These are phyloP conservation scores for Seladonia tumulorum DNA, from an alignment of 2,888 invertebrate genomes.

Conservation along the genomic window DNA sequence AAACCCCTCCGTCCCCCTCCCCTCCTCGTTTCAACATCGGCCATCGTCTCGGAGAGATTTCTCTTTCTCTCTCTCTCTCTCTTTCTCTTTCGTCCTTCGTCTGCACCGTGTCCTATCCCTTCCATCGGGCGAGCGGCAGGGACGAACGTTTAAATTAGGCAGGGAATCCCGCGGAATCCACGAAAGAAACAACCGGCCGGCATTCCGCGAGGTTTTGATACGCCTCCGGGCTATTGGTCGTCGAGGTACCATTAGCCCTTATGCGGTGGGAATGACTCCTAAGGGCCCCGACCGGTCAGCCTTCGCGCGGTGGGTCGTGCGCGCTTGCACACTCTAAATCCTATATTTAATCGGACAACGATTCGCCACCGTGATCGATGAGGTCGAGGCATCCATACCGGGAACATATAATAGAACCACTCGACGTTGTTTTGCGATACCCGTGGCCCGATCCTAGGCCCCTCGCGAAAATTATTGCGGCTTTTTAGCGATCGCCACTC, in stretches of 20 bases:
- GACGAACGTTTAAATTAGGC: conserved; percentile 83
- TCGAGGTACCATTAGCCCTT: conserved; percentile 78
- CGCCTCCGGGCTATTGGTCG: conserved; percentile 77
- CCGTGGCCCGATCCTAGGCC: not conserved
- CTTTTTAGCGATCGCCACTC: not conserved
- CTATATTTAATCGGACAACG: conserved; percentile 46
- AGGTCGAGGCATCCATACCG: conserved; percentile 37
- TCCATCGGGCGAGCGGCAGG: conserved; percentile 59
- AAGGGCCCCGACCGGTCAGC: conserved; percentile 66
- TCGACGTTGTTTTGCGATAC: not conserved
- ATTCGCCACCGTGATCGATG: conserved; percentile 55
- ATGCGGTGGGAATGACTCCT: conserved; percentile 74
- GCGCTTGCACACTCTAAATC: conserved; percentile 68
- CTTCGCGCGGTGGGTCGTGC: conserved; percentile 66
- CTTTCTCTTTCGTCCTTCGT: conserved; percentile 54
- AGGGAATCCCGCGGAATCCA: conserved; percentile 81
- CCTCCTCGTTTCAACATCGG: not conserved
- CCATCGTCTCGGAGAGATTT: conserved; percentile 28
- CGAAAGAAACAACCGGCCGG: conserved; percentile 79
- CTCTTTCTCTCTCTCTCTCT: not conserved
- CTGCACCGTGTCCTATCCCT: conserved; percentile 68
- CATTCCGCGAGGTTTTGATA: conserved; percentile 81
- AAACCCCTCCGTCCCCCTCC: conserved; percentile 12
- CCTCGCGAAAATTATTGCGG: not conserved
- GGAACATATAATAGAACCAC: conserved; percentile 10